Conservation (phyloP, 2,113 vertebrate genomes). For the Melanostigma gelatinosum region DNA sequence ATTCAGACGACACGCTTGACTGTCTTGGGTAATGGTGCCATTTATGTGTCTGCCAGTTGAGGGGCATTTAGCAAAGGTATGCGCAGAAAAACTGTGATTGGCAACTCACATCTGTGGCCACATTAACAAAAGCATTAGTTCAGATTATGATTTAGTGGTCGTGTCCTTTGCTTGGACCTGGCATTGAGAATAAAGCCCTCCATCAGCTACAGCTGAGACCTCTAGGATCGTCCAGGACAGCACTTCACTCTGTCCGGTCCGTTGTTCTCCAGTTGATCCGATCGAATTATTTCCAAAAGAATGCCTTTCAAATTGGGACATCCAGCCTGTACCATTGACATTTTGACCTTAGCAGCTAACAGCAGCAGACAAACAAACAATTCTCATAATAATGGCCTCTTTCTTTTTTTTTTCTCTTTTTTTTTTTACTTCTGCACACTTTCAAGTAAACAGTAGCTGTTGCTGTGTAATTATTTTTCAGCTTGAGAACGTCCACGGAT, state of each 20-base stretch:
- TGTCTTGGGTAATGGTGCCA: conserved; percentile 78
- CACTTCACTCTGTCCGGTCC: conserved; percentile 33
- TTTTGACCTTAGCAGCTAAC: conserved; percentile 72
- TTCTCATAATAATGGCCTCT: conserved; percentile 65
- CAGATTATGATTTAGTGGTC: conserved; percentile 24
- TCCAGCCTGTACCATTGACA: conserved; percentile 61
- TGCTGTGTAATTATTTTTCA: conserved; percentile 82
- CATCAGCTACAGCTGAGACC: conserved; percentile 35
- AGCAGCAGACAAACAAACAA: conserved; percentile 75
- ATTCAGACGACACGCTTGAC: conserved; percentile 73
- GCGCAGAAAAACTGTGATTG: conserved; percentile 37
- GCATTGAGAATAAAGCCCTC: conserved; percentile 27
- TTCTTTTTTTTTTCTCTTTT: conserved; percentile 12
- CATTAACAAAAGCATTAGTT: conserved; percentile 49
- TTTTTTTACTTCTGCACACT: conserved; percentile 34
- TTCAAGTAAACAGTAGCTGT: conserved; percentile 75
- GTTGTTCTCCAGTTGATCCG: conserved; percentile 46
- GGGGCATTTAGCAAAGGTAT: conserved; percentile 67
- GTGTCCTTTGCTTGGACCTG: conserved; percentile 47
- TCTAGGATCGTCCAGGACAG: conserved; percentile 27
- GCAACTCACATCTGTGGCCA: conserved; percentile 44
- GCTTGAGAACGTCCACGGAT: conserved; percentile 79
- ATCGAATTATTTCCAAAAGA: conserved; percentile 61
- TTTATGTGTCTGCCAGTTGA: conserved; percentile 72
- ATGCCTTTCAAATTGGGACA: conserved; percentile 64